Conservation (phyloP, 2,113 vertebrate genomes). For the Ardeotis arabs region DNA sequence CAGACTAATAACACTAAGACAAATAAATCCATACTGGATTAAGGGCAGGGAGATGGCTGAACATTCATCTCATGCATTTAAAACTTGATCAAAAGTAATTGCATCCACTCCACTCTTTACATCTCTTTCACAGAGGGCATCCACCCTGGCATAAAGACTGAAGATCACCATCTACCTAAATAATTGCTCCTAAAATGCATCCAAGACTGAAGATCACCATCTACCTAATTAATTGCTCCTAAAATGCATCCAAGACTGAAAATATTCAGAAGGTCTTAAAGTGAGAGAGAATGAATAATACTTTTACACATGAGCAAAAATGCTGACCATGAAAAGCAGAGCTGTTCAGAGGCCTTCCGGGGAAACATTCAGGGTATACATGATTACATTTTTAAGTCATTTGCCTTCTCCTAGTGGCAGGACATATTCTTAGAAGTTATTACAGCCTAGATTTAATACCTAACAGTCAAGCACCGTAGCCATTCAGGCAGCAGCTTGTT, state of each 20-base stretch:
- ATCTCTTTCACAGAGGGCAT: not conserved
- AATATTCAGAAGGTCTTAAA: not conserved
- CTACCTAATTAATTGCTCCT: not conserved
- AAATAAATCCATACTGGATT: slow-evolving; percentile 36
- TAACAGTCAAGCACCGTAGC: not conserved
- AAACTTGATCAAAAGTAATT: not conserved
- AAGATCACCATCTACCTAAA: not conserved
- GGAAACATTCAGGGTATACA: rapidly evolving
- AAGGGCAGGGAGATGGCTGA: slow-evolving; percentile 11
- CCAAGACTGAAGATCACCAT: not conserved
- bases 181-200: not conserved
- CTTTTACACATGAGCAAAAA: not conserved
- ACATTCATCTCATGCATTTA: not conserved
- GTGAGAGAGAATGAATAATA: not conserved
- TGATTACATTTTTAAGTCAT: not conserved
- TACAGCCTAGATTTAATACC: not conserved
- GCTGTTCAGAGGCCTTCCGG: not conserved
- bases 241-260: not conserved
- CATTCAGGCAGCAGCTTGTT: not conserved
- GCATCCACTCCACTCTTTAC: not conserved
- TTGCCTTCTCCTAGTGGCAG: not conserved
- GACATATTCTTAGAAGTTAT: not conserved
- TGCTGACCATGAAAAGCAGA: not conserved
- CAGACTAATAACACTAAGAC: not conserved
- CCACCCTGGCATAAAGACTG: not conserved